phyloP scores from a whole-genome alignment of 2,113 vertebrate species.

The Anarhynchus alexandrinus region DNA sequence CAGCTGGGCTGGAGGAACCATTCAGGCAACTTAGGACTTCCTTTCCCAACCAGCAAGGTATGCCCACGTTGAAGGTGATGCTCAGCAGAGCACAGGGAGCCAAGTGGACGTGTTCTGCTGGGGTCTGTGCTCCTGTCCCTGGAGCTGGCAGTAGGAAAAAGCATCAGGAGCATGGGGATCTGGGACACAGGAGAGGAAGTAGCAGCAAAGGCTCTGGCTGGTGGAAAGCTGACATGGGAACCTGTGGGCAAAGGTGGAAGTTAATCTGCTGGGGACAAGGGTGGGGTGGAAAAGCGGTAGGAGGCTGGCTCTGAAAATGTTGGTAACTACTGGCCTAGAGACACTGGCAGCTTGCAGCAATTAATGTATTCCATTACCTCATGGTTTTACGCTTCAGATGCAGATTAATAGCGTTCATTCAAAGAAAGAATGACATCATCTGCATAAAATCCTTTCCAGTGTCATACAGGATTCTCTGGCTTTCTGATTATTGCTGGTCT shows the following conservation, averaged over 20 bases:
- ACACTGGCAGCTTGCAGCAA: constrained; percentile 29
- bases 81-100: background rate
- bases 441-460: constrained; percentile 36
- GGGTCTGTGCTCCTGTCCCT: background rate
- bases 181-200: background rate
- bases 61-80: fast-evolving
- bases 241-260: background rate
- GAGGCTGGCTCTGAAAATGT: background rate
- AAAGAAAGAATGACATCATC: constrained; percentile 52
- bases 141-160: background rate
- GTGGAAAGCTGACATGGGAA: background rate
- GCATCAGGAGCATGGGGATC: background rate
- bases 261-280: background rate
- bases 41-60: background rate
- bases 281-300: background rate
- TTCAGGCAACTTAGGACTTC: background rate
- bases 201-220: background rate
- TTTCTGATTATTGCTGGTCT: constrained; percentile 41
- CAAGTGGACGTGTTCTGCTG: background rate
- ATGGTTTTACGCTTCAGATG: constrained; percentile 27
- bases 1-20: background rate
- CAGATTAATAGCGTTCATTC: constrained; percentile 49
- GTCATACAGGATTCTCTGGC: background rate
- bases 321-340: background rate
- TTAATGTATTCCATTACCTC: constrained; percentile 47